A percentile compares a stretch with the other conserved stretches of the same genome.
phyloP scores from a whole-genome alignment of 2,797 vertebrate genomes.

The Diglossa cyanea region DNA sequence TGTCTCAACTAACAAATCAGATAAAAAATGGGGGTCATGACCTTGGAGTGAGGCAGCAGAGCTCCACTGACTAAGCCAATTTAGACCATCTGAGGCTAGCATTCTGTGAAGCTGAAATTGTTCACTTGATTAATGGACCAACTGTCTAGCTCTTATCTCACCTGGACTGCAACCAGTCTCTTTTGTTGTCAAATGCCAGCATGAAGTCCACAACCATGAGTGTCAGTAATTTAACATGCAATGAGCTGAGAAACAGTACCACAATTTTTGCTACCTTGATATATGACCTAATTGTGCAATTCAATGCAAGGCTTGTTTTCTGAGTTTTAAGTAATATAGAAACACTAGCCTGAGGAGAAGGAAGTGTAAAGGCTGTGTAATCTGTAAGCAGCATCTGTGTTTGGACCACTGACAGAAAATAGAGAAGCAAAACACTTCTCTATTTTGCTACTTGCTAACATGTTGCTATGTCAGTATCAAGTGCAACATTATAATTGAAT shows the following conservation, averaged over 20 bases:
- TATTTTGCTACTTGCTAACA: too few species aligned
- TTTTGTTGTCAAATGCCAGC: not conserved
- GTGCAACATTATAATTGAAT: not conserved
- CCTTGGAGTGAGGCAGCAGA: not conserved
- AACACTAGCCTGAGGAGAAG: not conserved
- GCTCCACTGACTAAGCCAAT: not conserved
- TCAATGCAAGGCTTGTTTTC: not conserved
- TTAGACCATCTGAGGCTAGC: slow-evolving; percentile 1
- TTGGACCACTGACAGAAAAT: not conserved
- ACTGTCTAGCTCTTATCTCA: slow-evolving; percentile 32
- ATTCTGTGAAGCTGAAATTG: slow-evolving; percentile 10
- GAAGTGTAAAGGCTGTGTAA: not conserved
- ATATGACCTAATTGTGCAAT: not conserved
- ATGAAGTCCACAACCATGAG: not conserved
- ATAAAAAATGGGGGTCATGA: not conserved
- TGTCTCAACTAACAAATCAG: not conserved
- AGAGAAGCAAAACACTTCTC: not conserved
- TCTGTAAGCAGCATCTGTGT: not conserved
- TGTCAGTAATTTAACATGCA: not conserved
- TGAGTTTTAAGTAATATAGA: slow-evolving; percentile 11
- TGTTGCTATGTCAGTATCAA: not conserved
- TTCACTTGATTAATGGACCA: slow-evolving; percentile 50
- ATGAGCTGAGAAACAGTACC: not conserved
- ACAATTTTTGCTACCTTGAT: not conserved
- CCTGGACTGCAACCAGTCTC: not conserved